Conservation (phyloP, 1,140 invertebrate genomes). For the Drosophila cardini region DNA sequence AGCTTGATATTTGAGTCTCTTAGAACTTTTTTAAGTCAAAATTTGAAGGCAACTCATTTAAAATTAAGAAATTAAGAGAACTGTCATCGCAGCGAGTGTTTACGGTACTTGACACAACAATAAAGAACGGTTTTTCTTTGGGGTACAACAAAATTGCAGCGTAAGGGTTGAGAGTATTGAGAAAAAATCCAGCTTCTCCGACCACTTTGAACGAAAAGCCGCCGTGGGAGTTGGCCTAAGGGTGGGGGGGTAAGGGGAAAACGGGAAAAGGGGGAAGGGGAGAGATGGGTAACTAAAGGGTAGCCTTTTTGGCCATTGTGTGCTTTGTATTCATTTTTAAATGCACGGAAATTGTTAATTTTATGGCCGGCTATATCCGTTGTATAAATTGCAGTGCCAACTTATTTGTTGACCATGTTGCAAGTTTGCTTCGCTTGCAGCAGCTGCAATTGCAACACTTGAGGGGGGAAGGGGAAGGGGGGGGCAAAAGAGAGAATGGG, state of each 20-base stretch:
- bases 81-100: too few relatives aligned
- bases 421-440: conserved; percentile 19
- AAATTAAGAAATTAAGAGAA: too few relatives aligned
- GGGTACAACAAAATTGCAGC: conserved; percentile 3
- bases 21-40: too few relatives aligned
- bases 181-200: not conserved
- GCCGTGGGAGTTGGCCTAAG: too few relatives aligned
- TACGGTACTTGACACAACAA: conserved; percentile 8
- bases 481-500: too few relatives aligned
- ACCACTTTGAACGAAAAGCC: not conserved
- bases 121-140: not conserved
- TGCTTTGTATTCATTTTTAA: conserved; percentile 65
- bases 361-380: conserved; percentile 74
- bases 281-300: too few relatives aligned
- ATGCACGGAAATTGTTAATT: conserved; percentile 80
- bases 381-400: conserved; percentile 15
- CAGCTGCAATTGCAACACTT: conserved; percentile 14
- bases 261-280: not conserved
- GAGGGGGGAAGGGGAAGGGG: not conserved
- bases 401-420: conserved; percentile 9
- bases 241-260: not conserved
- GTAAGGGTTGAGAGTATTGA: conserved; percentile 14
- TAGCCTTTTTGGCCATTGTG: conserved; percentile 30
- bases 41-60: too few relatives aligned
- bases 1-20: too few relatives aligned